Evolutionary conservation across 2,797 vertebrate species (phyloP), one percentile per base, ranked within the genome.

Genomic region (Bradypus variegatus): DNA sequence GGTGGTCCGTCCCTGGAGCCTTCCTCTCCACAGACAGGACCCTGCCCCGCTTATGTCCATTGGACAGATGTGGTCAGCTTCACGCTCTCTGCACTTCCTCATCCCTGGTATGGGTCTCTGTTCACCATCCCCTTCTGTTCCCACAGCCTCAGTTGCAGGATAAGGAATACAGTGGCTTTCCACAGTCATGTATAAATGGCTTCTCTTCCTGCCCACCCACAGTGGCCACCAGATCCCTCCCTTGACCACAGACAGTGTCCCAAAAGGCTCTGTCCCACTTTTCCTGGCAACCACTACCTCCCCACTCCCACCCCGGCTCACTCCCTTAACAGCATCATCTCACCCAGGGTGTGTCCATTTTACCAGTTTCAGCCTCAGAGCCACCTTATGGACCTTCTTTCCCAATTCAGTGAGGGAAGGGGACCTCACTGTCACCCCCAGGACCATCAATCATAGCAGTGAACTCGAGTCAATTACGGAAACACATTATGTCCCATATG

Each of bases 31-130:
- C 2, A 2, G 3, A 10, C 25, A 2, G 38, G 50, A 19, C 15
- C 67, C 86, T 33, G 29, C 45, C 60, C 31, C 48, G 62, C 38
- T 65, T 38, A 10, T 13, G 0, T 21, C 9, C 33, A 4, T 0
- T 45, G 48, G 18, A n/a, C 73, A 73, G 16, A 25, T 5, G 0
- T 33, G 48, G 23, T 12, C 75, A 2, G 0, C 1, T 0, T 25
- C 3, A 0, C 19, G 64, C 23, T 53, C 38, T 70, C 5, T 29
- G 31, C 31, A 33, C n/a, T 1, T 45, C 18, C 11, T 2, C 4
- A 16, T 41, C 19, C 19, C 0, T 3, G 64, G 13, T 29, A 13
- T 4, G 67, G n/a, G 50, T 15, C 55, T 1, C 0, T 3, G 38
- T 31, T 58, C 29, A 41, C 53, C 25, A 45, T 50, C 33, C 15